Base-by-base conservation (phyloP, 2,797 vertebrate species). In the Vultur gryphus region DNA sequence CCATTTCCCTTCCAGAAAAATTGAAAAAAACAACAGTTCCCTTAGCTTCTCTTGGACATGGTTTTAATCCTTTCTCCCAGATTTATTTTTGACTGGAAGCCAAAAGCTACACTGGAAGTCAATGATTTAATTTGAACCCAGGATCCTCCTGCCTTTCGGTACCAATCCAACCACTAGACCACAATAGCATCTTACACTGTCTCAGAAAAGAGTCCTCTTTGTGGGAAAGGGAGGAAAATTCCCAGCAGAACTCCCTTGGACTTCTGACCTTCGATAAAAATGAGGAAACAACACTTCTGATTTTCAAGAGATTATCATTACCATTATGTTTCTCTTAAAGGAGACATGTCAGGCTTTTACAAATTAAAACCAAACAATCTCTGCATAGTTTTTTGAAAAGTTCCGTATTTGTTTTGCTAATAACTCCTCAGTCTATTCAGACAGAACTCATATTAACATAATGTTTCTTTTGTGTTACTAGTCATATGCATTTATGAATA, bases 221-320 rank as follows among this genome's bases (percentile, higher is more conserved):
- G 88, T 96, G 96, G 93, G 95, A 97, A 97, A 96, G 89, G 84
- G 92, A 97, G 94, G 79, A 95, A 96, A 91, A 96, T 97, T 97
- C 96, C 94, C 93, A 97, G 96, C 84, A 97, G 87, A 96, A 89
- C 93, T 96, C 92, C 84, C 95, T 96, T 96, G 93, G 93, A 94
- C 94, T 96, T 94, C 61, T 97, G 97, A 96, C 97, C 96, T 81
- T 81, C 0, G 7, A 87, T 91, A 94, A 95, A 97, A 91, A 94
- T 88, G 89, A 97, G 90, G 89, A 94, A 97, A 91, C 37, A 55
- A 57, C 69, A 65, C 89, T 96, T 93, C 58, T 91, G 93, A 95
- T 96, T 95, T 96, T 96, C 72, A 70, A 90, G 90, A 96, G 57
- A 97, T 94, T 94, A 76, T 43, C 37, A 51, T 69, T 95, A 61